These are phyloP conservation scores for Arctopsyche grandis DNA, from an alignment of 1,140 invertebrate species.

Conservation along the genomic window DNA sequence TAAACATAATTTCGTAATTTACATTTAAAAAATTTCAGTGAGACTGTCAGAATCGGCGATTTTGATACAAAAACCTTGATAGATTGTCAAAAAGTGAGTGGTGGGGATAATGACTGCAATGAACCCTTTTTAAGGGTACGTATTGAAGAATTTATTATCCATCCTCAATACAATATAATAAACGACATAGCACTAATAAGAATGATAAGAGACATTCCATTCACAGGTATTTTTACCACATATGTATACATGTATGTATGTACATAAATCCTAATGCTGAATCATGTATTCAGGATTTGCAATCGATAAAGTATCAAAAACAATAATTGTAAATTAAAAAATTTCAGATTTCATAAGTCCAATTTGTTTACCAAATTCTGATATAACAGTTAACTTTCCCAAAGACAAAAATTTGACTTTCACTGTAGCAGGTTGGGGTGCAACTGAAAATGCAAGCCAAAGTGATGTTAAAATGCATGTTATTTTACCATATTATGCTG, in stretches of 20 bases:
- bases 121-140: neutral
- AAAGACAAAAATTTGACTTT: neutral
- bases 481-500: neutral
- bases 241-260: neutral
- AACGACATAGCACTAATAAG: neutral
- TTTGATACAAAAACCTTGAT: neutral
- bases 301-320: neutral
- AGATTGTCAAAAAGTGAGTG: neutral
- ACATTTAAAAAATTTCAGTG: constrained; percentile 2
- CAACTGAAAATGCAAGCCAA: neutral
- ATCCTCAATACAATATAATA: neutral
- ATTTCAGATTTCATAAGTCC: neutral
- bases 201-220: neutral
- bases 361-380: neutral
- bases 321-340: neutral
- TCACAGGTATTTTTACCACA: neutral
- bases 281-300: neutral
- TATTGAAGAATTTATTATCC: neutral
- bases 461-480: neutral
- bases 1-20: neutral
- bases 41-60: neutral
- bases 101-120: neutral
- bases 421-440: neutral
- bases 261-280: too few species aligned
- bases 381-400: neutral